Conservation (phyloP, 2,888 invertebrate genomes). For the Athrips mouffetella region DNA sequence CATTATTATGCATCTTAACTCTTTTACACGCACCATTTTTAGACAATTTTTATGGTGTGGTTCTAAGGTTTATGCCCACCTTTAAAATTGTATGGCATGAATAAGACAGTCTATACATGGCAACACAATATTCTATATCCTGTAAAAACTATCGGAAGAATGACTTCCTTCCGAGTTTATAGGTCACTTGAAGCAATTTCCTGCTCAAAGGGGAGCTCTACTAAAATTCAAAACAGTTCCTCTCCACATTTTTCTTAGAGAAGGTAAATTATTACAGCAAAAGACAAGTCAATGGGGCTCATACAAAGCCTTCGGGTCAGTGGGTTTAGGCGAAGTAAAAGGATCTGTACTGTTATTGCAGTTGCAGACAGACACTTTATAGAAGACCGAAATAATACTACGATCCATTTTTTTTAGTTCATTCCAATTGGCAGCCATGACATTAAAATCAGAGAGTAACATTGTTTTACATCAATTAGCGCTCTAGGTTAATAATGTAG, state of each 20-base stretch:
- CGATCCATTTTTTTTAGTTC: too few relatives aligned
- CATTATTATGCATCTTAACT: too few relatives aligned
- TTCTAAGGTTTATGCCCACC: too few relatives aligned
- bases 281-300: constrained; percentile 39
- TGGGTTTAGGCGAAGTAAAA: constrained; percentile 21
- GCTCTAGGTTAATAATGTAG: too few relatives aligned
- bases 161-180: constrained; percentile 22
- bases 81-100: too few relatives aligned
- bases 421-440: too few relatives aligned
- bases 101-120: too few relatives aligned
- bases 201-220: constrained; percentile 20
- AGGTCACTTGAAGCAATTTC: constrained; percentile 18
- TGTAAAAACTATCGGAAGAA: not conserved
- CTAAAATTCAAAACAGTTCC: constrained; percentile 10
- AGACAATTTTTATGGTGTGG: too few relatives aligned
- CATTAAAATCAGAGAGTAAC: too few relatives aligned
- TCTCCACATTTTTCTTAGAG: constrained; percentile 15
- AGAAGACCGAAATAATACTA: too few relatives aligned
- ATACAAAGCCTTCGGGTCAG: constrained; percentile 46
- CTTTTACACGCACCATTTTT: too few relatives aligned
- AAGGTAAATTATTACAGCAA: constrained; percentile 26
- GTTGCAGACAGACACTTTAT: not conserved
- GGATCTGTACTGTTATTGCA: not conserved
- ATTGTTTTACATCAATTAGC: too few relatives aligned
- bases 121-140: not conserved